A percentile compares a stretch with the other conserved stretches of the same genome.
Evolutionary conservation across 1,140 invertebrate genomes (phyloP).

Genomic region (Nebria ingens): DNA sequence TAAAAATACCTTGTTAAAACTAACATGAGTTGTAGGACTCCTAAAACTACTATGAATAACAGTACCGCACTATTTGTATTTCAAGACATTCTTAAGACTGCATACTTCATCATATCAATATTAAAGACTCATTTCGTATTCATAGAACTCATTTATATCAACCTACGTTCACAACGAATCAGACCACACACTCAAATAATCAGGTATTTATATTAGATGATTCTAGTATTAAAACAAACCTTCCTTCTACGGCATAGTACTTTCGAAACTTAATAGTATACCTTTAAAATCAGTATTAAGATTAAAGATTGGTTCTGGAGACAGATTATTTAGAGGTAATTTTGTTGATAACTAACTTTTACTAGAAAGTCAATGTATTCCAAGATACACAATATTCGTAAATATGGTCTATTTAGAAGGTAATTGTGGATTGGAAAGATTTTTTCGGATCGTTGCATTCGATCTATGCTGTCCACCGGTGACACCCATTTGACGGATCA

Average conservation of each 20-base stretch:
- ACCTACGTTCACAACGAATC: neutral
- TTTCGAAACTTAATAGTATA: too few species aligned
- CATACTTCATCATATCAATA: neutral
- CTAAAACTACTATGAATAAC: neutral
- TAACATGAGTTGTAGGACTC: neutral
- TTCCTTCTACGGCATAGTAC: too few species aligned
- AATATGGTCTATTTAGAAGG: too few species aligned
- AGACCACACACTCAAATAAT: constrained; percentile 1
- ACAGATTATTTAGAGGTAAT: too few species aligned
- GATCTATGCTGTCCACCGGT: too few species aligned
- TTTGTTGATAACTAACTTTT: too few species aligned
- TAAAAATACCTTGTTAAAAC: neutral
- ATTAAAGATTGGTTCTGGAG: too few species aligned
- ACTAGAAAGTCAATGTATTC: too few species aligned
- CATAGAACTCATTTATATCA: constrained; percentile 7
- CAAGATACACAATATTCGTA: too few species aligned
- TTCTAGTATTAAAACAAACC: neutral
- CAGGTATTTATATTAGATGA: neutral
- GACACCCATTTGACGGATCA: neutral
- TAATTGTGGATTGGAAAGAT: too few species aligned
- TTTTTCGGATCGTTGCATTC: too few species aligned
- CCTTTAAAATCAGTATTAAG: too few species aligned
- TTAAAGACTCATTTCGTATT: constrained; percentile 6
- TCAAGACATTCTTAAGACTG: neutral
- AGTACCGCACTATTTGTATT: neutral